phyloP scores from a whole-genome alignment of 2,113 vertebrate species.

The Syngnathus scovelli region DNA sequence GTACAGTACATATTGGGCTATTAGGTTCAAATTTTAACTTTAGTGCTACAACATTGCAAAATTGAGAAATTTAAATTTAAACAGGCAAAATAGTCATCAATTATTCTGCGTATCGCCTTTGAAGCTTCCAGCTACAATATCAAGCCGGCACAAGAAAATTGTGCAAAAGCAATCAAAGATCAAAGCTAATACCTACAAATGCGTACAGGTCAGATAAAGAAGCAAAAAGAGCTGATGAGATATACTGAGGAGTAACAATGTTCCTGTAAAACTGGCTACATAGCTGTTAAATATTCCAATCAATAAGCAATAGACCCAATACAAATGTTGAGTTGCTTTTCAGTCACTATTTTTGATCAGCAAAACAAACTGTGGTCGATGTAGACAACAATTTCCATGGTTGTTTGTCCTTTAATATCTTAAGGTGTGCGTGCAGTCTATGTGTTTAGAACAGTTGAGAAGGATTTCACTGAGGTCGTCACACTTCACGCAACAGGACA shows the following conservation, averaged over 20 bases:
- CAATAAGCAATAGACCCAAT: not conserved
- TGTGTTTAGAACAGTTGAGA: constrained; percentile 32
- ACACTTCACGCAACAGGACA: constrained; percentile 46
- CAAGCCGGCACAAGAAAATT: not conserved
- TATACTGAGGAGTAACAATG: not conserved
- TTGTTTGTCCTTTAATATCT: constrained; percentile 27
- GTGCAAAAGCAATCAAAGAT: not conserved
- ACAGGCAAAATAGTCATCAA: no score
- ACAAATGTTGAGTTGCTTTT: not conserved
- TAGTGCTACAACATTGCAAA: no score
- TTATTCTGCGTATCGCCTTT: no score
- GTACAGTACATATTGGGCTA: no score
- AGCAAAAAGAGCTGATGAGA: not conserved
- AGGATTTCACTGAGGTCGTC: constrained; percentile 28
- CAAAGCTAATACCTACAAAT: not conserved
- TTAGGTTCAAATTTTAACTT: no score
- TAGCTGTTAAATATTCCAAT: not conserved
- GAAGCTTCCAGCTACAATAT: no score
- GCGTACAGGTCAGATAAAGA: not conserved
- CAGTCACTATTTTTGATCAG: not conserved
- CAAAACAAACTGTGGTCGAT: not conserved
- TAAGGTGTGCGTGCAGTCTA: constrained; percentile 5
- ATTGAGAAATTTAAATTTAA: no score
- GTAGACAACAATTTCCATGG: constrained; percentile 4
- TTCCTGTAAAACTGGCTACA: not conserved